Conservation (phyloP, 2,113 vertebrate species). For the Phylloscopus trochilus region DNA sequence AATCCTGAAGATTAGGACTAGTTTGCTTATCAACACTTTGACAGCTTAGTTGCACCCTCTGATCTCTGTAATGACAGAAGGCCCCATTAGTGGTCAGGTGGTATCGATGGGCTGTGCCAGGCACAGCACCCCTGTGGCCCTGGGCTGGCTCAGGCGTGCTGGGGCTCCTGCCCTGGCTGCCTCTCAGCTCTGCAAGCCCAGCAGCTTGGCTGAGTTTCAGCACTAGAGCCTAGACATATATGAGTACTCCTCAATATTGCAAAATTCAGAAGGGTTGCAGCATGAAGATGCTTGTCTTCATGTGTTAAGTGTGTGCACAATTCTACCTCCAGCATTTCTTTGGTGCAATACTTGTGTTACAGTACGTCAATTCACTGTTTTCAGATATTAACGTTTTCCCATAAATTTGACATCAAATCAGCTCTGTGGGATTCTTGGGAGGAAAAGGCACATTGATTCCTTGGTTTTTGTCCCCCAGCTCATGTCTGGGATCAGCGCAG, state of each 20-base stretch:
- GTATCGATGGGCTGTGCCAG: background rate
- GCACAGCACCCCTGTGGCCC: background rate
- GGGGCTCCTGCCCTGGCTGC: background rate
- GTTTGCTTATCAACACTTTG: background rate
- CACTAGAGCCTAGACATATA: background rate
- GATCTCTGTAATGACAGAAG: no score
- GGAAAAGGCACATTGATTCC: background rate
- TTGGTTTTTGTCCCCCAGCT: background rate
- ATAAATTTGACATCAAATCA: background rate
- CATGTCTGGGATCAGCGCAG: background rate
- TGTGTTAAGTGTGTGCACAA: background rate
- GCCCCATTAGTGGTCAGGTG: background rate
- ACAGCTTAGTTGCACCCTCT: background rate
- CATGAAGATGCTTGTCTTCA: background rate
- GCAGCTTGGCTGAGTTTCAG: background rate
- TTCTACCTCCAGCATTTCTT: background rate
- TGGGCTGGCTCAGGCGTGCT: fast-evolving
- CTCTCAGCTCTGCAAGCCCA: background rate
- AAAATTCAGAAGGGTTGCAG: background rate
- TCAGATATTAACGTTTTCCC: background rate
- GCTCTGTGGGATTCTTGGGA: background rate
- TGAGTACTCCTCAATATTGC: background rate
- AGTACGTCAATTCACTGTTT: background rate
- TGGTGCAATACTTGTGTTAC: background rate
- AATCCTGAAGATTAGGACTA: background rate